Evolutionary conservation across 2,797 vertebrate species (phyloP).

Genomic region (Tragelaphus eurycerus): DNA sequence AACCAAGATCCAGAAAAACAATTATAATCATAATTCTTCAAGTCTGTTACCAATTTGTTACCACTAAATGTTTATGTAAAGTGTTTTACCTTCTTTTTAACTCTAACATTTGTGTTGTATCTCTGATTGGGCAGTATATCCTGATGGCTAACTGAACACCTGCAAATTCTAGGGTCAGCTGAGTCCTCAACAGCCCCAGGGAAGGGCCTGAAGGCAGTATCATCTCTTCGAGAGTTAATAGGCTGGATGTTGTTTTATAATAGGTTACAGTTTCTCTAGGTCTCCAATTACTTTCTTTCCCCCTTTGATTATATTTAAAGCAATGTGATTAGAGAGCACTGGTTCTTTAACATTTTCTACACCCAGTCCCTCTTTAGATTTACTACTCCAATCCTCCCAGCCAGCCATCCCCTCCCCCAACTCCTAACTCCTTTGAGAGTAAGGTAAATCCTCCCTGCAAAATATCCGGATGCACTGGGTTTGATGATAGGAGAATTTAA

Average conservation of each 20-base stretch:
- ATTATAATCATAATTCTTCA: background rate
- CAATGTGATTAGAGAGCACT: slow-evolving; percentile 64
- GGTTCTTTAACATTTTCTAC: slow-evolving; percentile 51
- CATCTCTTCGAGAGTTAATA: slow-evolving; percentile 22
- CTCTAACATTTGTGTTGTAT: slow-evolving; percentile 31
- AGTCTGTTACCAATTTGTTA: background rate
- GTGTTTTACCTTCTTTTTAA: slow-evolving; percentile 44
- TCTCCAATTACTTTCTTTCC: slow-evolving; percentile 69
- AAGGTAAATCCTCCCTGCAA: background rate
- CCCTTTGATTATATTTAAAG: slow-evolving; percentile 72
- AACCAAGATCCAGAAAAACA: background rate
- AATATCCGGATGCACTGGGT: background rate
- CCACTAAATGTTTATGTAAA: background rate
- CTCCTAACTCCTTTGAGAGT: background rate
- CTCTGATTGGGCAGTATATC: slow-evolving; percentile 50
- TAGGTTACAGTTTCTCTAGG: slow-evolving; percentile 58
- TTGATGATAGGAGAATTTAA: background rate
- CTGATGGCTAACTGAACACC: slow-evolving; percentile 63
- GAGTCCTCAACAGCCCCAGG: background rate
- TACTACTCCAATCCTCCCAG: background rate
- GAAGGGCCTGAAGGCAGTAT: background rate
- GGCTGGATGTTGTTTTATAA: slow-evolving; percentile 50
- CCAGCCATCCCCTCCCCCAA: background rate
- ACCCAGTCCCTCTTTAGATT: slow-evolving; percentile 28
- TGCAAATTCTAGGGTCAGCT: slow-evolving; percentile 68